Evolutionary conservation across 2,113 vertebrate species (phyloP).

Genomic region (Pygoscelis adeliae): DNA sequence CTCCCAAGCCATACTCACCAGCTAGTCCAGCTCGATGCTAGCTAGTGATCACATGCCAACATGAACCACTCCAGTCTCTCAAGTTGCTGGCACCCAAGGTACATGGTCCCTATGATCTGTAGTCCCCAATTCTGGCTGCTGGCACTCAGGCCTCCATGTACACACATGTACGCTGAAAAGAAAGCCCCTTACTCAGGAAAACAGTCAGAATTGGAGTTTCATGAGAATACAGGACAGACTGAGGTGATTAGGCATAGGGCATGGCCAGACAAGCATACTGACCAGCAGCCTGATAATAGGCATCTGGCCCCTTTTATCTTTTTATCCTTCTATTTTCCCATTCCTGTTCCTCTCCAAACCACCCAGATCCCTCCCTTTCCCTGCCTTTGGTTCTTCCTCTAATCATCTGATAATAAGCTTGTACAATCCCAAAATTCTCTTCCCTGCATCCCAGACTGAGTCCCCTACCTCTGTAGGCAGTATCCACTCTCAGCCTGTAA

Average conservation of each 20-base stretch:
- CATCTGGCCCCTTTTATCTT: not conserved
- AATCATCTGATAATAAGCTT: not conserved
- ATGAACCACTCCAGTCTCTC: not conserved
- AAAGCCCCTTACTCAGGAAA: not conserved
- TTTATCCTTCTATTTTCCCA: not conserved
- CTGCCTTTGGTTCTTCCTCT: not conserved
- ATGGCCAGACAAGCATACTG: not conserved
- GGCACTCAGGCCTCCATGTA: not conserved
- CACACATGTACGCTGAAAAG: not conserved
- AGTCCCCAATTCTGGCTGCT: not conserved
- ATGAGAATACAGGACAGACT: not conserved
- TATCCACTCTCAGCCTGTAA: not conserved
- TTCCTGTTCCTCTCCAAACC: not conserved
- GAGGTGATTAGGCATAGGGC: not conserved
- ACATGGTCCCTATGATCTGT: accelerated
- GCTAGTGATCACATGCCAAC: not conserved
- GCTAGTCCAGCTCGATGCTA: not conserved
- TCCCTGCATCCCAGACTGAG: accelerated
- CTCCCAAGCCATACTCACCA: not conserved
- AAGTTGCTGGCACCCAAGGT: not conserved
- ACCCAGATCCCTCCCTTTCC: not conserved
- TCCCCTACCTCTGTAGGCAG: accelerated
- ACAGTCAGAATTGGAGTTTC: not conserved
- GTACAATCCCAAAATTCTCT: not conserved
- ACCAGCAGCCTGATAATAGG: not conserved